Percentiles rank a stretch among this genome's conserved stretches.
Evolutionary conservation across 2,888 invertebrate genomes (phyloP).

Genomic region (Aphrophora alni): DNA sequence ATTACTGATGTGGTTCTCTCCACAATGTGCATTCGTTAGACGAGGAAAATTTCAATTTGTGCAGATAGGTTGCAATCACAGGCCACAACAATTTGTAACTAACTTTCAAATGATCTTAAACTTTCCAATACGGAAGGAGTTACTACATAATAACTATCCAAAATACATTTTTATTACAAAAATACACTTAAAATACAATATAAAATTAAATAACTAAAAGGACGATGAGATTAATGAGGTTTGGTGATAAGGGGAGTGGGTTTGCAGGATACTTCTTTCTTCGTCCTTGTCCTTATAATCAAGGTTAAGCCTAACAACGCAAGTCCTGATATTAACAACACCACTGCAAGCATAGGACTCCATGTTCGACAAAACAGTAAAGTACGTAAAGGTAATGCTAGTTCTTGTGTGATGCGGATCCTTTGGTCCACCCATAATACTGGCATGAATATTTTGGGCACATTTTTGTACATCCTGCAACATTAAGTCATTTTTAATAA

Average conservation of each 20-base stretch:
- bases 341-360: neutral
- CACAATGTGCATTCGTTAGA: too few species aligned
- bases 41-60: too few species aligned
- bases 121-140: too few species aligned
- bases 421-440: constrained; percentile 53
- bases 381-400: constrained; percentile 44
- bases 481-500: constrained; percentile 27
- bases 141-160: too few species aligned
- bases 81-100: too few species aligned
- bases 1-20: too few species aligned
- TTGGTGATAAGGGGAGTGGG: neutral
- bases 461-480: constrained; percentile 50
- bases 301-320: neutral
- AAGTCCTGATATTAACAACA: neutral
- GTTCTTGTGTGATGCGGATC: constrained; percentile 48
- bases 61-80: too few species aligned
- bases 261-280: neutral
- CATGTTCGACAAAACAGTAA: neutral
- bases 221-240: neutral
- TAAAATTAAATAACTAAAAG: neutral
- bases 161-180: too few species aligned
- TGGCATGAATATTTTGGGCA: constrained; percentile 50
- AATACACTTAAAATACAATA: neutral
- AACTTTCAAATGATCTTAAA: too few species aligned
- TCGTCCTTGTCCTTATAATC: neutral